phyloP scores from a whole-genome alignment of 2,113 vertebrate species.

The Vulpes vulpes region DNA sequence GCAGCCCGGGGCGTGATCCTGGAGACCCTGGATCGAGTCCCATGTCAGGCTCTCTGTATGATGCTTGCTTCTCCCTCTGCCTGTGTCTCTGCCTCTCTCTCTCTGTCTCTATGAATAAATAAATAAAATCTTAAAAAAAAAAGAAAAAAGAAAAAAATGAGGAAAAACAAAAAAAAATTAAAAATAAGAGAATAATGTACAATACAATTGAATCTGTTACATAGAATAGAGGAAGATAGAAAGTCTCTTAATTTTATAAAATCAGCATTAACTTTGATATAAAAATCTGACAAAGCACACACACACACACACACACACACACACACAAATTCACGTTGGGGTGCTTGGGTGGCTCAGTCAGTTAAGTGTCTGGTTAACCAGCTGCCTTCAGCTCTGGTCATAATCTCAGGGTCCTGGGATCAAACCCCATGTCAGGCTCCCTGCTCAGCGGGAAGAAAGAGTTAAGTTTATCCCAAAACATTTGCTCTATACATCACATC shows the following conservation, averaged over 20 bases:
- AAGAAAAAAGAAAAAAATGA: not conserved
- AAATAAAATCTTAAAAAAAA: too few relatives aligned
- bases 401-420: too few relatives aligned
- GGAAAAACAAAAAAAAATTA: not conserved
- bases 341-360: too few relatives aligned
- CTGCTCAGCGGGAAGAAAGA: too few relatives aligned
- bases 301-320: not conserved
- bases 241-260: constrained; percentile 8
- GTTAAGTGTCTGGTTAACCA: too few relatives aligned
- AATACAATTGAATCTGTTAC: not conserved
- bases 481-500: not conserved
- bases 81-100: too few relatives aligned
- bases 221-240: constrained; percentile 7
- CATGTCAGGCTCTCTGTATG: too few relatives aligned
- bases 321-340: not conserved
- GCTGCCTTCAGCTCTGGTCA: too few relatives aligned
- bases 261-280: not conserved
- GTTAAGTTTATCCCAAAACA: not conserved
- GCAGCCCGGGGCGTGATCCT: too few relatives aligned
- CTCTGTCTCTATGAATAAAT: not conserved
- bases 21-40: too few relatives aligned
- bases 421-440: too few relatives aligned
- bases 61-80: too few relatives aligned
- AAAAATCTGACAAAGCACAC: not conserved
- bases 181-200: not conserved